These are phyloP conservation scores for Cassiopea andromeda DNA, from an alignment of 30 jellyfish, hydroid and myxozoan genomes.

Conservation along the genomic window DNA sequence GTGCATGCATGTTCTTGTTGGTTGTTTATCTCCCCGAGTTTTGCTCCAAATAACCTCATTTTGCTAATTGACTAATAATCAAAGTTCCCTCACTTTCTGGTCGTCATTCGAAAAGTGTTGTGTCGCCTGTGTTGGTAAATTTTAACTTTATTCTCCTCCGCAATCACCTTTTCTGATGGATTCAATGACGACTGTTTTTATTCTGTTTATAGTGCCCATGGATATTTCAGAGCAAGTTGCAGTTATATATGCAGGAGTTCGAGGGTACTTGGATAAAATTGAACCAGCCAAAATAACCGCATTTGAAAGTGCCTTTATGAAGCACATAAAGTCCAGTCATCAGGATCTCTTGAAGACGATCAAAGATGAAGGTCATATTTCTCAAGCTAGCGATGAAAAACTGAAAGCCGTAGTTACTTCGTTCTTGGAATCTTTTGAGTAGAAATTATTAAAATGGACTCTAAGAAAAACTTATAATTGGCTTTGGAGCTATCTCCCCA, in stretches of 20 bases:
- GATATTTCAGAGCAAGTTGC: slow-evolving; percentile 99
- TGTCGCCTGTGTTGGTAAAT: too few species aligned
- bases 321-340: slow-evolving; percentile 86
- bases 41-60: too few species aligned
- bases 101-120: too few species aligned
- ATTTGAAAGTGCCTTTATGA: slow-evolving; percentile 86
- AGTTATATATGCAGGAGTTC: slow-evolving; percentile 96
- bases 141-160: too few species aligned
- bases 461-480: not conserved
- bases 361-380: slow-evolving; percentile 94
- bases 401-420: slow-evolving; percentile 84
- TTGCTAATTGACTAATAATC: too few species aligned
- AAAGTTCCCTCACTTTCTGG: too few species aligned
- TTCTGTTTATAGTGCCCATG: slow-evolving; percentile 91
- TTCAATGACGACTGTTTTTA: not conserved
- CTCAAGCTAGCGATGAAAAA: slow-evolving; percentile 91
- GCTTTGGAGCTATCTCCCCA: not conserved
- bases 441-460: slow-evolving; percentile 3
- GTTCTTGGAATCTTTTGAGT: slow-evolving; percentile 91
- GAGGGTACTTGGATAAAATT: slow-evolving; percentile 94
- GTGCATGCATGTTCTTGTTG: too few species aligned
- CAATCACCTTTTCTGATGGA: not conserved
- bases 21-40: too few species aligned
- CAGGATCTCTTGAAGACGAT: slow-evolving; percentile 83
- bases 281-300: slow-evolving; percentile 96